Base-by-base conservation (phyloP, 2,113 vertebrate species). In the Oncorhynchus tshawytscha region DNA sequence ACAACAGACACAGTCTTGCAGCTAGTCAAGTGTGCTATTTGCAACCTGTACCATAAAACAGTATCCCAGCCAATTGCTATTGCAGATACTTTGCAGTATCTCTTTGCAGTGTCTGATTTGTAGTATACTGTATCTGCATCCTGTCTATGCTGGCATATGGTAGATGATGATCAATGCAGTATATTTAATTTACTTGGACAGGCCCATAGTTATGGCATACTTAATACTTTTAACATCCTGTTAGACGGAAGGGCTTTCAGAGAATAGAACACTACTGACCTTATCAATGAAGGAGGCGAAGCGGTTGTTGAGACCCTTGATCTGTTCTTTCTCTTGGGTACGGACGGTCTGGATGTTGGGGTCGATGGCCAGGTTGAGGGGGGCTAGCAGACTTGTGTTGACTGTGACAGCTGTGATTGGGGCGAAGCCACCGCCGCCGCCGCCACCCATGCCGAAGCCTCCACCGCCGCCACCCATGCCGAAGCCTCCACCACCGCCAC, bases 221-320 rank as follows among this genome's bases (percentile, higher is more conserved):
- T 54, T 54, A 2, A 45, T 12, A 45, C 39, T 45, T 45, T 45
- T 12, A 45, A 5, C 51, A 54, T 54, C 16, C 51, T 18, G 13
- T 5, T 54, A 54, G 13, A 54, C 1, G 16, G 3, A 51, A 51
- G 15, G 15, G 9, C 20, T n/a, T 48, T 48, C 18, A 25, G 22
- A 48, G 22, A 67, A 51, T 22, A 11, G 5, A 20, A 9, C 39
- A 45, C 12, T 1, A 84, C 94, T 90, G 76, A 99, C 97, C 95
- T 97, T 97, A 86, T 97, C 95, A 8, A 99, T 98, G 89, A 99
- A 94, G 82, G 62, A 39, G 24, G 90, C 93, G 3, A 94, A 94
- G 74, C 92, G 92, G 88, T 94, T 93, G 92, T 99, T 99, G 65
- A 99, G 94, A 1, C 70, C 89, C 93, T 96, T 99, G 91, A 99